phyloP scores from a whole-genome alignment of 2,888 invertebrate genomes.

The Polia nebulosa region DNA sequence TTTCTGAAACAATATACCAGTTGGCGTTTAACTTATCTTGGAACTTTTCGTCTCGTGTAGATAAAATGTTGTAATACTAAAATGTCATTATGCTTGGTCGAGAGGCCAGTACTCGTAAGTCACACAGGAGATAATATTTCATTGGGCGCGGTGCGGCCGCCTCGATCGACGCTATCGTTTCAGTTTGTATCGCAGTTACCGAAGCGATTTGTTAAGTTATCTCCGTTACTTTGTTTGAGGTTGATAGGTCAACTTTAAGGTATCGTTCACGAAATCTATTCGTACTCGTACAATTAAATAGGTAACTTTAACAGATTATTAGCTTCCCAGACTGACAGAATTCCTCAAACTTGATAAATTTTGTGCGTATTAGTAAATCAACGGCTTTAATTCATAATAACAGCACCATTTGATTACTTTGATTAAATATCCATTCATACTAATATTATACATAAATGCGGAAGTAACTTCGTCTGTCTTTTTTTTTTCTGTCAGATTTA shows the following conservation, averaged over 20 bases:
- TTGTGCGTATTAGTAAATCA: background rate
- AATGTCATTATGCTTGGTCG: constrained; percentile 88
- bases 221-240: constrained; percentile 86
- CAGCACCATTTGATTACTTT: too few relatives aligned
- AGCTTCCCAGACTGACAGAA: constrained; percentile 1
- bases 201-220: constrained; percentile 89
- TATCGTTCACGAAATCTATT: constrained; percentile 79
- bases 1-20: constrained; percentile 90
- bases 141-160: constrained; percentile 77
- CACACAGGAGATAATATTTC: constrained; percentile 86
- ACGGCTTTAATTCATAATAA: too few relatives aligned
- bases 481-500: background rate
- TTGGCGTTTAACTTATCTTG: constrained; percentile 90
- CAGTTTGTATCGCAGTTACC: constrained; percentile 83
- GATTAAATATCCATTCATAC: too few relatives aligned
- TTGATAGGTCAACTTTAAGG: constrained; percentile 87
- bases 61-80: constrained; percentile 90
- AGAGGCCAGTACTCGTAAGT: constrained; percentile 83
- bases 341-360: background rate
- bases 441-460: too few relatives aligned
- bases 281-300: constrained; percentile 57
- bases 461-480: background rate
- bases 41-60: constrained; percentile 88
- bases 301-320: constrained; percentile 44
- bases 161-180: constrained; percentile 79